Percentiles rank a stretch among this genome's conserved stretches.
phyloP scores from a whole-genome alignment of 2,797 vertebrate species.

The Coregonus suidteri region DNA sequence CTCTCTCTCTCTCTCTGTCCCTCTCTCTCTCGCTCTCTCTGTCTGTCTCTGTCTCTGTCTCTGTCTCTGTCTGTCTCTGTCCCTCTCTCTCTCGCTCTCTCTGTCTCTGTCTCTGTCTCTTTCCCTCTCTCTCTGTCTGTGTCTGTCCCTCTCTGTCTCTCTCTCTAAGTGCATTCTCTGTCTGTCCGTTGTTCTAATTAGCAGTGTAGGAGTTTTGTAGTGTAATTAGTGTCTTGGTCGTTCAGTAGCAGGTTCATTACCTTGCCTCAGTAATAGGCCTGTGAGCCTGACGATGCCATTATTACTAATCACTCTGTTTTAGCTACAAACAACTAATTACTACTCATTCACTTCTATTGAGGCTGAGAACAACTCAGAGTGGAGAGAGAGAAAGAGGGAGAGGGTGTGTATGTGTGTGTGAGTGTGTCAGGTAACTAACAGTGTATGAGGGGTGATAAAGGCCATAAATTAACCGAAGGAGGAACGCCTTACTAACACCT shows the following conservation, averaged over 20 bases:
- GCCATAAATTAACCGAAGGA: too few relatives aligned
- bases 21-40: too few relatives aligned
- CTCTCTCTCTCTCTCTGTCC: too few relatives aligned
- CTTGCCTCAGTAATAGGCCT: constrained; percentile 1
- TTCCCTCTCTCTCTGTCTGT: not conserved
- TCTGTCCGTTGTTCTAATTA: not conserved
- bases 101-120: too few relatives aligned
- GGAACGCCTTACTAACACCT: too few relatives aligned
- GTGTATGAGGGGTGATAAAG: not conserved
- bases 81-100: not conserved
- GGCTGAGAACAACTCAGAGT: not conserved
- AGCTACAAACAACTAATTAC: constrained; percentile 5
- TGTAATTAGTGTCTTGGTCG: not conserved
- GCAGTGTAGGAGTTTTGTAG: not conserved
- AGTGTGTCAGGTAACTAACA: not conserved
- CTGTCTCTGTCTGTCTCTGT: not conserved
- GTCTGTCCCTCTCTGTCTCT: not conserved
- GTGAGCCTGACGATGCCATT: constrained; percentile 1
- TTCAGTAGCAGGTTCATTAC: constrained; percentile 5
- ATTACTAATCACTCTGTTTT: constrained; percentile 6
- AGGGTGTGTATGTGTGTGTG: not conserved
- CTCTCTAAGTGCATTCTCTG: not conserved
- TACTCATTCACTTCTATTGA: constrained; percentile 2
- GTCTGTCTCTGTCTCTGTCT: too few relatives aligned
- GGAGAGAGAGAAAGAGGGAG: not conserved